A percentile compares a stretch with the other conserved stretches of the same genome.
Conservation (phyloP, 2,797 vertebrate species). For the Megaceryle alcyon region DNA sequence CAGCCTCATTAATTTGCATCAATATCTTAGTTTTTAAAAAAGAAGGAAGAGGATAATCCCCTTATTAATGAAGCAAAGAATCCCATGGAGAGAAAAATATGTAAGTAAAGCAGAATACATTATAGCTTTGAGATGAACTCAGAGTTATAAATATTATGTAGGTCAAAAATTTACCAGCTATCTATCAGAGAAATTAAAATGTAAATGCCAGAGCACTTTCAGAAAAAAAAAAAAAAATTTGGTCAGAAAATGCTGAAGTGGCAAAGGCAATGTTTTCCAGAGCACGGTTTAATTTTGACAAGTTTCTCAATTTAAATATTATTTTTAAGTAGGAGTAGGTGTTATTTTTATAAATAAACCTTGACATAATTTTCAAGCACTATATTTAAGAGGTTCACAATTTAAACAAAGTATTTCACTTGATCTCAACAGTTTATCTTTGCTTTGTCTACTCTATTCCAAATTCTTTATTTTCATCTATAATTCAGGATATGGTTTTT, state of each 20-base stretch:
- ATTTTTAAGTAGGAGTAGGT: not conserved
- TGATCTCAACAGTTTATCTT: not conserved
- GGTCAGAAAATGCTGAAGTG: not conserved
- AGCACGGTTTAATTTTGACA: not conserved
- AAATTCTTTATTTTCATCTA: not conserved
- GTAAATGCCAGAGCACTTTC: not conserved
- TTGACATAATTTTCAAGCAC: not conserved
- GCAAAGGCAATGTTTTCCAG: not conserved
- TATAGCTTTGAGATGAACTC: not conserved
- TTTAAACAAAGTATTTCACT: not conserved
- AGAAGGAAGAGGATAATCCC: not conserved
- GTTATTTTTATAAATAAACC: not conserved
- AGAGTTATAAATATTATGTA: not conserved
- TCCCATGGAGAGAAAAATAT: not conserved
- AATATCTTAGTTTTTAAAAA: not conserved
- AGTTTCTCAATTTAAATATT: not conserved
- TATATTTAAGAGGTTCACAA: not conserved
- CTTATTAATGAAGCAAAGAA: not conserved
- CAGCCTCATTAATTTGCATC: not conserved
- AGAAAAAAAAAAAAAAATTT: not conserved
- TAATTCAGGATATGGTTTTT: not conserved
- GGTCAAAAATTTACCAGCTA: not conserved
- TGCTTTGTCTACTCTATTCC: not conserved
- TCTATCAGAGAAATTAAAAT: not conserved
- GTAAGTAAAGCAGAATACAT: not conserved